Conservation (phyloP, 2,888 invertebrate species). For the Taenaris catops region DNA sequence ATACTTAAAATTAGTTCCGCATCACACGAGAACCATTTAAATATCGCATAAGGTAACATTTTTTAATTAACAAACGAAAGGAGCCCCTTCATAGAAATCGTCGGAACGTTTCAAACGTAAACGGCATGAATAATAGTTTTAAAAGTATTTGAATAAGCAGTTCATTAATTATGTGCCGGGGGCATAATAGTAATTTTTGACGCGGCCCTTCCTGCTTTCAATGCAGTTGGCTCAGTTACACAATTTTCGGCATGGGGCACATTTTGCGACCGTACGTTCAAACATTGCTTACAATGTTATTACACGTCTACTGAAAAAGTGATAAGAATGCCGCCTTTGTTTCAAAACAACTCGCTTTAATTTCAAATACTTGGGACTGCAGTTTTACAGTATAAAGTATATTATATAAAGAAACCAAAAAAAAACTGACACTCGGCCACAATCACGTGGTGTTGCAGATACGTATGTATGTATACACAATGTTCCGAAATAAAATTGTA, state of each 20-base stretch:
- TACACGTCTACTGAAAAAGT: no score
- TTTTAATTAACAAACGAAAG: constrained; percentile 67
- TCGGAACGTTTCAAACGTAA: constrained; percentile 75
- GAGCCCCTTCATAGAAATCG: constrained; percentile 65
- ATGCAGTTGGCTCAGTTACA: constrained; percentile 63
- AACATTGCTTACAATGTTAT: no score
- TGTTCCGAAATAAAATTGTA: no score
- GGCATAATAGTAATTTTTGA: constrained; percentile 77
- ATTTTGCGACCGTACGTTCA: constrained; percentile 25
- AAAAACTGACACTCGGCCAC: no score
- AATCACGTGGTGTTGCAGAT: no score
- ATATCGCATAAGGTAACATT: constrained; percentile 58
- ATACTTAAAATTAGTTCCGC: constrained; percentile 27
- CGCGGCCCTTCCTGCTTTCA: constrained; percentile 75
- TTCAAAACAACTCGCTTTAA: no score
- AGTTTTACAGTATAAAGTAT: no score
- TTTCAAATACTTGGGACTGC: no score
- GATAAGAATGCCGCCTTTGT: no score
- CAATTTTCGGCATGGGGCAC: constrained; percentile 47
- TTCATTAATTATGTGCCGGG: constrained; percentile 72
- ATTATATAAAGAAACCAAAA: no score
- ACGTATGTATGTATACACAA: no score
- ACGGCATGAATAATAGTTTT: constrained; percentile 79
- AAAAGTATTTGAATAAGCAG: constrained; percentile 78
- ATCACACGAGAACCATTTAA: constrained; percentile 48